Evolutionary conservation across 2,888 invertebrate genomes (phyloP), one percentile per base, ranked within the genome.

Genomic region (Sicus ferrugineus): DNA sequence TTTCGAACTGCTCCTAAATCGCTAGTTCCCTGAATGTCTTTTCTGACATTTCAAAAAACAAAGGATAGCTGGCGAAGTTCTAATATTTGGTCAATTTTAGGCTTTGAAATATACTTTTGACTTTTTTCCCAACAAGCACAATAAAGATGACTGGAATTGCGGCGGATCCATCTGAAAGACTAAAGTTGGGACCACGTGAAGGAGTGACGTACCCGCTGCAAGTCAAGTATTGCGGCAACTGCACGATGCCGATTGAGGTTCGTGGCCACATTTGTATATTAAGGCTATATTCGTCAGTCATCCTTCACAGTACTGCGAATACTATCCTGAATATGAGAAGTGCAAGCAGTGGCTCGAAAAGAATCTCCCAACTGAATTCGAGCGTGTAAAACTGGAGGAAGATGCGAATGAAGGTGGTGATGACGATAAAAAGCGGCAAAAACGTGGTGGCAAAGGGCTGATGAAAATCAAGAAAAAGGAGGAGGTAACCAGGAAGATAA

Each of bases 321-420:
- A 95, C 86, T 97, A 97, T 86, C 98, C 98, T 11, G 96, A 96
- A 85, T 96, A 95, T 84, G 98, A 97, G 74, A 96, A 96, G 86
- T 99, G 98, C 84, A 96, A 97, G 84, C 92, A 92, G 75, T 99
- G 98, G 98, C 86, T 98, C 74, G 96, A 97, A 85, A 93, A 93
- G 80, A 92, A 98, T 87, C 87, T 98, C 74, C 98, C 98, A 0
- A 92, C 92, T 58, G 94, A 97, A 84, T 96, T 98, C 84, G 94
- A 95, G 80, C 94, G 94, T 86, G 90, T 94, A 2, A 93, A 92
- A 87, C 87, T 84, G 1, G 83, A 84, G 58, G 84, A 84, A 52
- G 85, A 84, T 67, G 80, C 81, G 70, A 92, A 90, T 77, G 92
- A 89, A 63, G 91, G 90, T 70, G 91, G 90, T 2, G 96, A 95